A percentile compares a stretch with the other conserved stretches of the same genome.
Conservation (phyloP, 2,888 invertebrate species). For the Andrena flavipes region DNA sequence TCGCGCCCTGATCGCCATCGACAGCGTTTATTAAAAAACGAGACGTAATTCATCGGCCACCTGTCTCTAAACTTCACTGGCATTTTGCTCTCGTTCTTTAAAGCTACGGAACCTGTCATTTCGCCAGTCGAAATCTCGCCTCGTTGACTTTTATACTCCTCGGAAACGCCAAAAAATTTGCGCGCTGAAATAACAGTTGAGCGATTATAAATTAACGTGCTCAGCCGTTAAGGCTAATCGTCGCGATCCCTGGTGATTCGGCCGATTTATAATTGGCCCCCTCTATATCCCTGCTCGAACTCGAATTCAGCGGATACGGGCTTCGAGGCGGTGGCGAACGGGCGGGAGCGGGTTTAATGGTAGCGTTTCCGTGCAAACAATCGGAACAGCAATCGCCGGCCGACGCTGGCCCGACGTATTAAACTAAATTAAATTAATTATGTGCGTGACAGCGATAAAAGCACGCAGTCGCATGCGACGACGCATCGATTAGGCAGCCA, state of each 20-base stretch:
- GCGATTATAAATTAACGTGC: slow-evolving; percentile 22
- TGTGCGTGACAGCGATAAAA: slow-evolving; percentile 85
- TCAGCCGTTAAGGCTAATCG: slow-evolving; percentile 15
- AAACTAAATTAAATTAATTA: slow-evolving; percentile 85
- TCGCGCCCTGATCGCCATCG: not conserved
- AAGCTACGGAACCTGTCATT: not conserved
- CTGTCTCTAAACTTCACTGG: not conserved
- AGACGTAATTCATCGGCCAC: not conserved
- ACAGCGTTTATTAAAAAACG: slow-evolving; percentile 19
- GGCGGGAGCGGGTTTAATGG: slow-evolving; percentile 68
- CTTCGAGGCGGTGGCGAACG: slow-evolving; percentile 61
- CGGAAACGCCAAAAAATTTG: not conserved
- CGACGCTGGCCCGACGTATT: slow-evolving; percentile 79
- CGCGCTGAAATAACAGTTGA: not conserved
- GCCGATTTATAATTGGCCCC: slow-evolving; percentile 54
- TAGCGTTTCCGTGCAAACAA: slow-evolving; percentile 82
- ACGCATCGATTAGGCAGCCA: slow-evolving; percentile 81
- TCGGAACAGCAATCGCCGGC: slow-evolving; percentile 80
- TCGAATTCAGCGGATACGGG: slow-evolving; percentile 58
- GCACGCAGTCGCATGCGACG: slow-evolving; percentile 82
- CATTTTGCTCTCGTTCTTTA: not conserved
- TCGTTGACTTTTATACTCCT: not conserved
- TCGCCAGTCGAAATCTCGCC: not conserved
- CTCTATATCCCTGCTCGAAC: no score
- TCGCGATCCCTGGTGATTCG: not conserved